Evolutionary conservation across 2,888 invertebrate genomes (phyloP).

Genomic region (Philaethria dido): DNA sequence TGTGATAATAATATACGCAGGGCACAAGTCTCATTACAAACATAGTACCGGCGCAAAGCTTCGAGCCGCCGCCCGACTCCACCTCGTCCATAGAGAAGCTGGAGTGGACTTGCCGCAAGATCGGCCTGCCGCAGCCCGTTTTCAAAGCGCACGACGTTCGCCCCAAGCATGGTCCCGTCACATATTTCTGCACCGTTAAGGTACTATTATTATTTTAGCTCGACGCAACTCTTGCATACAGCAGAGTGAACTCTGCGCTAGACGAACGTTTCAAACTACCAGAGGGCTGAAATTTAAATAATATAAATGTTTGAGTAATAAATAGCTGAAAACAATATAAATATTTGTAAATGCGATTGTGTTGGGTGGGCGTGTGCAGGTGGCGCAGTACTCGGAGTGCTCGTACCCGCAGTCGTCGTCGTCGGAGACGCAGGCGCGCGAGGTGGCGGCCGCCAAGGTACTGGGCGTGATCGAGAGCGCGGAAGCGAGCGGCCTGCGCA

Average conservation of each 20-base stretch:
- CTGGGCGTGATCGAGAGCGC: constrained; percentile 67
- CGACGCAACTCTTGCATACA: too few species aligned
- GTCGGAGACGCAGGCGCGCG: constrained; percentile 69
- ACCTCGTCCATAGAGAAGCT: constrained; percentile 67
- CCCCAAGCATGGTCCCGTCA: constrained; percentile 62
- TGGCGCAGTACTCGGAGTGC: constrained; percentile 64
- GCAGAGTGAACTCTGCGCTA: too few species aligned
- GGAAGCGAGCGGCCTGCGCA: constrained; percentile 62
- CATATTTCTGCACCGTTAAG: constrained; percentile 71
- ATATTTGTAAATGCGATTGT: too few species aligned
- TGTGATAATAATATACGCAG: constrained; percentile 49
- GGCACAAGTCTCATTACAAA: constrained; percentile 62
- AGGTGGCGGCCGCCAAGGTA: constrained; percentile 70
- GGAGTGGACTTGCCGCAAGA: constrained; percentile 75
- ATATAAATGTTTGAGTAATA: too few species aligned
- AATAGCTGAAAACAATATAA: too few species aligned
- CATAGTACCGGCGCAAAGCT: constrained; percentile 59
- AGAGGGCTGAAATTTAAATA: too few species aligned
- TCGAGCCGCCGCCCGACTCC: constrained; percentile 75
- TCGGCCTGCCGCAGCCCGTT: constrained; percentile 71
- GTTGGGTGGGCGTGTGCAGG: constrained; percentile 50
- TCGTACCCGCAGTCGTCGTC: constrained; percentile 77
- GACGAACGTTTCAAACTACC: too few species aligned
- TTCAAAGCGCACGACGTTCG: constrained; percentile 65
- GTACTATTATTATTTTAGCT: constrained; percentile 50